Conservation (phyloP, 2,797 vertebrate genomes). For the Hapalemur alaotrensis region DNA sequence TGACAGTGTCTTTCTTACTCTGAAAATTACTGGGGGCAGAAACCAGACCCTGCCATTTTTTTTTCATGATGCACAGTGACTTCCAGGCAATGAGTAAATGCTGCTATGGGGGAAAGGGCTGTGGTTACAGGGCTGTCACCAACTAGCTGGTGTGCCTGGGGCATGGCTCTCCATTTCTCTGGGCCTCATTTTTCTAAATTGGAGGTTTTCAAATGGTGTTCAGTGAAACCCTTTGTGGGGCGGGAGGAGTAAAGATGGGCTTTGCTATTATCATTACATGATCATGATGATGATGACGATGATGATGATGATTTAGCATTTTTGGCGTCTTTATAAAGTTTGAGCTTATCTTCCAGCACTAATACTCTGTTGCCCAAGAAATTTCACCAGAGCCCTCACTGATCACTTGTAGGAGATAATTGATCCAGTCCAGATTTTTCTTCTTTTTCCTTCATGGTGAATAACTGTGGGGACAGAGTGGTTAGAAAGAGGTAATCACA, state of each 20-base stretch:
- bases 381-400: not conserved
- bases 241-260: not conserved
- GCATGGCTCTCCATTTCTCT: not conserved
- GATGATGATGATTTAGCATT: not conserved
- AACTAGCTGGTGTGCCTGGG: not conserved
- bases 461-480: not conserved
- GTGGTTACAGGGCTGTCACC: not conserved
- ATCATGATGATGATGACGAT: no score
- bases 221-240: not conserved
- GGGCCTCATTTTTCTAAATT: not conserved
- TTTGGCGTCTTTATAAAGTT: not conserved
- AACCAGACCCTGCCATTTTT: not conserved
- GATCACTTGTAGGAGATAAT: not conserved
- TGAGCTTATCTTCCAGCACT: not conserved
- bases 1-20: not conserved
- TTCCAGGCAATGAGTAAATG: conserved; percentile 4
- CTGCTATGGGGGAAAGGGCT: not conserved
- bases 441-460: not conserved
- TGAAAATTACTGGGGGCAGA: conserved; percentile 1
- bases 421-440: not conserved
- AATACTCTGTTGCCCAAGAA: not conserved
- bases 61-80: not conserved
- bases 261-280: not conserved
- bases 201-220: not conserved
- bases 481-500: not conserved